Conservation (phyloP, 2,113 vertebrate species). For the Halichoerus grypus region DNA sequence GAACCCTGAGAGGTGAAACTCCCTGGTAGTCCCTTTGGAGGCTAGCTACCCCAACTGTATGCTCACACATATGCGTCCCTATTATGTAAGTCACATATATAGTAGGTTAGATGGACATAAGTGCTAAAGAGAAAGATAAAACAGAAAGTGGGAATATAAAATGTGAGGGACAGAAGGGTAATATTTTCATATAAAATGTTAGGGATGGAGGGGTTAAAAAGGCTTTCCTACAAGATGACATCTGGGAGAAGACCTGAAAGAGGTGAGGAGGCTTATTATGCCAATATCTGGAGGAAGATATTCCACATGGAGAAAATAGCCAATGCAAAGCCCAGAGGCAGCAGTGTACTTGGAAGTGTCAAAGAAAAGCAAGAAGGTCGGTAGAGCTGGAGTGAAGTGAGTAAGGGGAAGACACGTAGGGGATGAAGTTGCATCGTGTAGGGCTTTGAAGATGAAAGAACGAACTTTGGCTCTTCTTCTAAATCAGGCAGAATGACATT, state of each 20-base stretch:
- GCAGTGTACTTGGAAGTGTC: not conserved
- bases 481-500: not conserved
- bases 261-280: not conserved
- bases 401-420: not conserved
- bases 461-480: not conserved
- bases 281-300: not conserved
- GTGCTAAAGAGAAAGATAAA: constrained; percentile 23
- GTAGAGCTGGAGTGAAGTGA: not conserved
- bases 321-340: not conserved
- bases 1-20: not conserved
- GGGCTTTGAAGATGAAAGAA: not conserved
- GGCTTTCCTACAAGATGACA: not conserved
- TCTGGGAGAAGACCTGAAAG: not conserved
- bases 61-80: not conserved
- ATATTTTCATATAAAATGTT: not conserved
- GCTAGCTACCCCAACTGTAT: not conserved
- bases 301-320: not conserved
- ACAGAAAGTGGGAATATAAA: not conserved
- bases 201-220: not conserved
- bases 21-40: not conserved
- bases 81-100: not conserved
- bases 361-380: not conserved
- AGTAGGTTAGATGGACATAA: not conserved
- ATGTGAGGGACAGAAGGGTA: not conserved
- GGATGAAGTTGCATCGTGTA: not conserved